Conservation (phyloP, 2,797 vertebrate genomes). For the Epinephelus coioides region DNA sequence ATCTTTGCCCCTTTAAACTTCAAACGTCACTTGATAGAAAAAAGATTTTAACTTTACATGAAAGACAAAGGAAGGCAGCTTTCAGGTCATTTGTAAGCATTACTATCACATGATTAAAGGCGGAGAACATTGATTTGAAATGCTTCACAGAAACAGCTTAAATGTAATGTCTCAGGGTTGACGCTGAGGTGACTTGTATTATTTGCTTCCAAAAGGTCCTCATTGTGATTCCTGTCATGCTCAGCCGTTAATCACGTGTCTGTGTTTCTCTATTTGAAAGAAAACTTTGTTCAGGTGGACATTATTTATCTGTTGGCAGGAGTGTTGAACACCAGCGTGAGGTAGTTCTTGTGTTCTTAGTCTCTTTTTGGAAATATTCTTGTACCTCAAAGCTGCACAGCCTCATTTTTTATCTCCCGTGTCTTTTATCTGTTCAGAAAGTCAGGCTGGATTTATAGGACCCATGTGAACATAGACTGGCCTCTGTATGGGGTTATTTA, state of each 20-base stretch:
- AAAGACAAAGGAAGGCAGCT: neutral
- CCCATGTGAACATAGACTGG: neutral
- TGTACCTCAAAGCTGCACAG: neutral
- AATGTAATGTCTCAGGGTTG: slow-evolving; percentile 45
- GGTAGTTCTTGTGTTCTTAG: neutral
- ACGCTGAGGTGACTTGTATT: slow-evolving; percentile 7
- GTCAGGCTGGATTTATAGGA: slow-evolving; percentile 8
- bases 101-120: slow-evolving; percentile 54
- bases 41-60: neutral
- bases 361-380: neutral
- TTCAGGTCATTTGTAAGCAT: slow-evolving; percentile 23
- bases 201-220: slow-evolving; percentile 22
- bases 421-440: slow-evolving; percentile 24
- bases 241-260: slow-evolving; percentile 34
- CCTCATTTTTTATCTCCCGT: slow-evolving; percentile 31
- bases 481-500: slow-evolving; percentile 17
- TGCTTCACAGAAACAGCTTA: slow-evolving; percentile 29
- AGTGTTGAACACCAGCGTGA: neutral
- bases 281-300: slow-evolving; percentile 1
- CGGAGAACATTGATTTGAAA: slow-evolving; percentile 52
- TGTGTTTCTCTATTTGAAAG: slow-evolving; percentile 20
- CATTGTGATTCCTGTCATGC: slow-evolving; percentile 29
- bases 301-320: slow-evolving; percentile 8
- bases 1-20: neutral
- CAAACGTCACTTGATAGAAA: neutral